Evolutionary conservation across 2,888 invertebrate genomes (phyloP).

Genomic region (Neoitamus cyanurus): DNA sequence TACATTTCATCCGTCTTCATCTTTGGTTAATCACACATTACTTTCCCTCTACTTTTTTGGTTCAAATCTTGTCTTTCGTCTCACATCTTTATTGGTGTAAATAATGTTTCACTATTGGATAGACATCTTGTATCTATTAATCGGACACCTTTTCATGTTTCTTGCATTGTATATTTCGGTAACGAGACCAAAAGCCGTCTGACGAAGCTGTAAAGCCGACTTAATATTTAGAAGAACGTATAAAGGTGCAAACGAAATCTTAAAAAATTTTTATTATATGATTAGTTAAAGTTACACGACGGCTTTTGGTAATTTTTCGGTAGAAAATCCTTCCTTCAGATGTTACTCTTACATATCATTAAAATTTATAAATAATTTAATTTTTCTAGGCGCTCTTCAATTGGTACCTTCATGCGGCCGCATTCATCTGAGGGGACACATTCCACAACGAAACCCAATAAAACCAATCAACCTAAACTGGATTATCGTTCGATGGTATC

Average conservation of each 20-base stretch:
- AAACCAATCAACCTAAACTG: conserved; percentile 77
- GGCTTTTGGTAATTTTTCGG: conserved; percentile 2
- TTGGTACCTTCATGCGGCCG: conserved; percentile 85
- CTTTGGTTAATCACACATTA: conserved; percentile 5
- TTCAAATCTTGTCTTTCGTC: background rate
- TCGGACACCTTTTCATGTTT: background rate
- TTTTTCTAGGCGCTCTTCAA: conserved; percentile 80
- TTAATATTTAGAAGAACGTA: too few relatives aligned
- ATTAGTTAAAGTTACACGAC: background rate
- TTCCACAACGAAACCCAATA: conserved; percentile 67
- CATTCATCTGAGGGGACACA: conserved; percentile 74
- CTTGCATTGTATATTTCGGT: background rate
- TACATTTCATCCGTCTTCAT: background rate
- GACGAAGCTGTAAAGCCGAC: too few relatives aligned
- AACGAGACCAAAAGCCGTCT: background rate
- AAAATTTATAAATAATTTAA: background rate
- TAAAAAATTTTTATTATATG: background rate
- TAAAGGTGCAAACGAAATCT: background rate
- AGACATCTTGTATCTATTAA: background rate
- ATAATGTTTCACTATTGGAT: conserved; percentile 18
- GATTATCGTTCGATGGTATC: conserved; percentile 95
- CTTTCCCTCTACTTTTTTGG: background rate
- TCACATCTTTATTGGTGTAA: conserved; percentile 30
- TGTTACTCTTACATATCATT: background rate
- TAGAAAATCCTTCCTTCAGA: background rate